phyloP scores from a whole-genome alignment of 2,113 vertebrate species.

The Tachycineta bicolor region DNA sequence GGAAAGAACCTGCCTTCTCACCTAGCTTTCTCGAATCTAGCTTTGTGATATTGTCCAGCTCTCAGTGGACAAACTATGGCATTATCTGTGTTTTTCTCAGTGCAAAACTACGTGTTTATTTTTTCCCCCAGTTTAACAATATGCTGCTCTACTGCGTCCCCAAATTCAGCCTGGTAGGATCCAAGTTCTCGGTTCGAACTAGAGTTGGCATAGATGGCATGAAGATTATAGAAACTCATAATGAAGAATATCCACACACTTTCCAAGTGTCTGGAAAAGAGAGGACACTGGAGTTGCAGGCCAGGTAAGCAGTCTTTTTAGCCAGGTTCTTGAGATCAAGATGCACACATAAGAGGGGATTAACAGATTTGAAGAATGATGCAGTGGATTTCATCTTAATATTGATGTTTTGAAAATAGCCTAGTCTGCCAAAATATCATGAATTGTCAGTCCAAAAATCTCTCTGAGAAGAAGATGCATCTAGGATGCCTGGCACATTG shows the following conservation, averaged over 20 bases:
- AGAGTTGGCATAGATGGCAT: conserved; percentile 93
- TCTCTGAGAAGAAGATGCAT: background rate
- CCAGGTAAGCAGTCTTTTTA: conserved; percentile 77
- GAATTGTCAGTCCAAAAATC: background rate
- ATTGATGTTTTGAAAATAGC: background rate
- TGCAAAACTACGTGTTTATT: background rate
- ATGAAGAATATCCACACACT: conserved; percentile 95
- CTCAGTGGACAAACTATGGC: background rate
- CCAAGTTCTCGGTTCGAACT: conserved; percentile 91
- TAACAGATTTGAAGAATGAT: background rate
- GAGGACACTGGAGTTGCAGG: conserved; percentile 91
- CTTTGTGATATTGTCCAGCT: background rate
- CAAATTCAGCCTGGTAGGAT: conserved; percentile 93
- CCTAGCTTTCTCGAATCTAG: background rate
- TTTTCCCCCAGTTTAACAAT: conserved; percentile 89
- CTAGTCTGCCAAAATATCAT: background rate
- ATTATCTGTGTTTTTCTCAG: background rate
- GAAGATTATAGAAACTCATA: conserved; percentile 90
- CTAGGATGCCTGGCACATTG: background rate
- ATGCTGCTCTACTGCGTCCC: conserved; percentile 98
- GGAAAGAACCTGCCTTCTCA: background rate
- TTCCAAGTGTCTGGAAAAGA: conserved; percentile 98
- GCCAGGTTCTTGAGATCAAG: background rate
- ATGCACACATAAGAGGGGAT: background rate
- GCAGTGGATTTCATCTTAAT: background rate